These are phyloP conservation scores for Neodiprion pinetum DNA, from an alignment of 1,140 invertebrate genomes.

Conservation along the genomic window DNA sequence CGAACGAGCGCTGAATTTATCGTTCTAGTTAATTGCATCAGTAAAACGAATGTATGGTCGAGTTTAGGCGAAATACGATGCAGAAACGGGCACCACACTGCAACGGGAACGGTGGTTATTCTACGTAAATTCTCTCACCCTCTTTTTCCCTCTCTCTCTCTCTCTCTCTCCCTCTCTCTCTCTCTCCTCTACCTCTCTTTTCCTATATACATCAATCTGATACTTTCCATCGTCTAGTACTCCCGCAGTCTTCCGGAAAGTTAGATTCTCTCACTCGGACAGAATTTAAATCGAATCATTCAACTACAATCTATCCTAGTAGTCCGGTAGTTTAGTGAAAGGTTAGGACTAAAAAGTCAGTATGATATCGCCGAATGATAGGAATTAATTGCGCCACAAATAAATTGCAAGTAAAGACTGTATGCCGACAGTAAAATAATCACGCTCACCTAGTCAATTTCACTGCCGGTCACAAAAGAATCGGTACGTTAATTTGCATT, in stretches of 20 bases:
- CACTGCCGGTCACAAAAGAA: no score
- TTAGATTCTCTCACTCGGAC: neutral
- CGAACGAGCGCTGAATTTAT: slow-evolving; percentile 5
- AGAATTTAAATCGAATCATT: neutral
- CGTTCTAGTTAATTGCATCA: neutral
- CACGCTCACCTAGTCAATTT: no score
- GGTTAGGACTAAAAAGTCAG: neutral
- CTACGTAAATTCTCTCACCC: neutral
- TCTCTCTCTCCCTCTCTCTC: neutral
- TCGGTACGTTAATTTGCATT: no score
- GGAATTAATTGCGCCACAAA: no score
- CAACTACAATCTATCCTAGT: neutral
- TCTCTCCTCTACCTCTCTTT: no score
- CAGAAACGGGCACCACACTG: neutral
- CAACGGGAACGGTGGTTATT: neutral
- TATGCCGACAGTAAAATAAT: no score
- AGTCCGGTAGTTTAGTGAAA: neutral
- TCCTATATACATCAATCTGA: no score
- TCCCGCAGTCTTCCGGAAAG: neutral
- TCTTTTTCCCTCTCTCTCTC: neutral
- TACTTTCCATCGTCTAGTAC: neutral
- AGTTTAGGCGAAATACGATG: neutral
- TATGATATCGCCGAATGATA: no score
- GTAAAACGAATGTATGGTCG: neutral
- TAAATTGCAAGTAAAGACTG: no score